Base-by-base conservation (phyloP, 2,888 invertebrate genomes). In the Serrognathus titanus region DNA sequence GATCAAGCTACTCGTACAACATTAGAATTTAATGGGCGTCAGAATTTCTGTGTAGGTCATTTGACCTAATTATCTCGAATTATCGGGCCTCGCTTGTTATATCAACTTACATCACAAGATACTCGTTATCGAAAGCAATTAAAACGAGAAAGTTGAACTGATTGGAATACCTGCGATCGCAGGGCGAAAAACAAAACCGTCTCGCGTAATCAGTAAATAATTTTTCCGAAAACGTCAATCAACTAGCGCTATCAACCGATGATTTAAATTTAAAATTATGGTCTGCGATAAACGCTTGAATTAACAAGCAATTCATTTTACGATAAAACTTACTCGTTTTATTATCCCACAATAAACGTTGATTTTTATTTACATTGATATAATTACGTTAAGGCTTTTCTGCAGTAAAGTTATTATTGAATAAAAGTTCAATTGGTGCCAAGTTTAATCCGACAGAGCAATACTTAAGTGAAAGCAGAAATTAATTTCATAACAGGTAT, bases 71-170 rank as follows among this genome's bases (percentile, higher is more conserved):
- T 43, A 43, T 16, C 43, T 11, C 13, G 20, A 43, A 43, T 43
- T 10, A 16, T 43, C 9, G 9, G 43, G 12, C 43, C 43, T n/a
- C 43, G 43, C 20, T 43, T 20, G 43, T 43, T 13, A 43, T 43
- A 43, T 43, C 43, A 16, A 20, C 43, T 43, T 43, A 43, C 43
- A 43, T 43, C 43, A 43, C 20, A 43, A 16, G n/a, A 43, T 43
- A 16, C 43, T 13, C 13, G 20, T 43, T 43, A 43, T 20, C 40
- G 12, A 31, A 43, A 43, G 54, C 49, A 49, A 54, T 54, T 54
- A 54, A 54, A 54, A 49, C 37, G 43, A 49, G 54, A 54, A 54
- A 45, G 53, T 49, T 36, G 40, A 53, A 31, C 40, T 54, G 54
- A 54, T 54, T 54, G 54, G 49, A 43, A 20, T 9, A 43, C 16